Base-by-base conservation (phyloP, 2,888 invertebrate species). In the Heliconius erato region DNA sequence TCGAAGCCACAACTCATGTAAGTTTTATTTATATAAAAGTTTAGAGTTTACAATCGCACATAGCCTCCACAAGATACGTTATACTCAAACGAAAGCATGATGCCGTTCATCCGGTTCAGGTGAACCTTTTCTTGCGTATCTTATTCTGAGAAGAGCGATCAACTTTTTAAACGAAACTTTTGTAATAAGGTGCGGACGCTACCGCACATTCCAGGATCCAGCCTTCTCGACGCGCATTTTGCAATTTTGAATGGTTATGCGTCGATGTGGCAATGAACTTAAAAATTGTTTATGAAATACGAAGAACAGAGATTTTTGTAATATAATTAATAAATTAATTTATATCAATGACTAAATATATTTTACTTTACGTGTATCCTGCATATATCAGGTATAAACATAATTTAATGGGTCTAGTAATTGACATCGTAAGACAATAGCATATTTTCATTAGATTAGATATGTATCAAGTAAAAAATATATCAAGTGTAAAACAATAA, bases 111-210 rank as follows among this genome's bases (percentile, higher is more conserved):
- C 78, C 78, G 78, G 78, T 93, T 93, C 92, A 86, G 86, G 86
- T 91, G 92, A 93, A 82, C 87, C 87, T 86, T 90, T 89, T 89
- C 88, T 90, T 89, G 88, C 82, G 82, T 81, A 79, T 86, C 84
- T 87, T 86, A 85, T 93, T 92, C 91, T 91, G 85, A 85, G 92
- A 92, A 92, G 85, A 86, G 87, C 83, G 85, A 85, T 82, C 85
- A 83, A 85, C 84, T 88, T 90, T 90, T 89, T 89, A 86, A 91
- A 89, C 89, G 90, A 91, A 92, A 92, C 91, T 92, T 89, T 91
- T 90, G 90, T 90, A 90, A 91, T 90, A 91, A 91, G 89, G 85
- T 85, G 79, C 85, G 80, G 84, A 84, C 81, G 85, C 74, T 83
- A 83, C 83, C 86, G 87, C 86, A 85, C 89, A 88, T 89, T 88